Evolutionary conservation across 2,888 invertebrate species (phyloP), one percentile per base, ranked within the genome.

Genomic region (Polymixis flavicincta): DNA sequence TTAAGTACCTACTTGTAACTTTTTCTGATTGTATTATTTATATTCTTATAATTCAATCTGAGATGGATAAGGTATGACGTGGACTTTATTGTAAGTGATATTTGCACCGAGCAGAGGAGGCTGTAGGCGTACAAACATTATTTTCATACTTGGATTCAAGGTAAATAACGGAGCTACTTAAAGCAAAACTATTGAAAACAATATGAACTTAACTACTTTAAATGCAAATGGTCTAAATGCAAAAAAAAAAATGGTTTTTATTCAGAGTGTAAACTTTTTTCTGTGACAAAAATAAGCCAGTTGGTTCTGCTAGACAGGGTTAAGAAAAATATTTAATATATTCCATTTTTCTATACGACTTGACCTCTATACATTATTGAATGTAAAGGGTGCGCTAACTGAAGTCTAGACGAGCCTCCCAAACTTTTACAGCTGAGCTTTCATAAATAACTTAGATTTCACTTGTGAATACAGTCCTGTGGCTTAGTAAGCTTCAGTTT

Each of bases 361-460:
- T 76, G 78, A 82, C 71, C 78, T 82, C 71, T 75, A 84, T 85
- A 72, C 74, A 80, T 86, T 77, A 82, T 84, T 87, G 66, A 84
- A 74, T 78, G 66, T 80, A 78, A 75, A 74, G 71, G 67, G 63
- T 78, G 66, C 52, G 63, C 65, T 73, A 64, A 77, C 65, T 79
- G 52, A 42, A 73, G 88, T 88, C 88, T 85, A 88, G 85, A 83
- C 74, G 54, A 68, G 54, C 54, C 83, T 55, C 59, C 65, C 71
- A 78, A 84, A 87, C 71, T 84, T 86, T 80, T 74, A 69, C 37
- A 78, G 69, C 69, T 71, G 68, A 76, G 76, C 50, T 77, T 75
- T 81, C 76, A 81, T 83, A 80, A 79, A 84, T 77, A 87, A 78
- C 64, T 75, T 66, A 74, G 37, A 83, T 71, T 83, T 78, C 55